Conservation (phyloP, 1,140 invertebrate genomes). For the Rhopalosiphum maidis region DNA sequence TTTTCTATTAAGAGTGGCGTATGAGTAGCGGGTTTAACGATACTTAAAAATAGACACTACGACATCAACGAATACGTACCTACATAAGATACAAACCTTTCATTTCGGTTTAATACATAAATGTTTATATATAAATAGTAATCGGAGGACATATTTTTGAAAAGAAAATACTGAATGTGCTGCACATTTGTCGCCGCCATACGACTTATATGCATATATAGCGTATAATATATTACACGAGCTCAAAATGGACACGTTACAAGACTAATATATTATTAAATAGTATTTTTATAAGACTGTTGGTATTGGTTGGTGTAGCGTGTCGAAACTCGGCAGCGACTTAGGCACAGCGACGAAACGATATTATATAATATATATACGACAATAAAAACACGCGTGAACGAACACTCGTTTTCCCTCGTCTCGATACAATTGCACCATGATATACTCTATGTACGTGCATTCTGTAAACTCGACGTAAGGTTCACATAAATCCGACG, state of each 20-base stretch:
- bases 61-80: background rate
- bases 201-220: background rate
- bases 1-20: background rate
- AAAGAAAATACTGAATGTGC: background rate
- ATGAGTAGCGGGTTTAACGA: background rate
- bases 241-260: background rate
- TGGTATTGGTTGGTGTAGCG: background rate
- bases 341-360: background rate
- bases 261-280: background rate
- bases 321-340: background rate
- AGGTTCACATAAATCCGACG: constrained; percentile 28
- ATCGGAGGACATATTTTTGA: background rate
- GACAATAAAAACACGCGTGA: background rate
- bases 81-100: background rate
- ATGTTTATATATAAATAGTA: background rate
- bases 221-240: background rate
- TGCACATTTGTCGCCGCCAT: background rate
- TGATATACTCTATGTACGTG: background rate
- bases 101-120: background rate
- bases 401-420: background rate
- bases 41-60: background rate
- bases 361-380: too few relatives aligned
- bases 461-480: background rate
- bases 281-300: background rate
- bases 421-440: background rate